Base-by-base conservation (phyloP, 2,888 invertebrate genomes). In the Ophion slaviceki region DNA sequence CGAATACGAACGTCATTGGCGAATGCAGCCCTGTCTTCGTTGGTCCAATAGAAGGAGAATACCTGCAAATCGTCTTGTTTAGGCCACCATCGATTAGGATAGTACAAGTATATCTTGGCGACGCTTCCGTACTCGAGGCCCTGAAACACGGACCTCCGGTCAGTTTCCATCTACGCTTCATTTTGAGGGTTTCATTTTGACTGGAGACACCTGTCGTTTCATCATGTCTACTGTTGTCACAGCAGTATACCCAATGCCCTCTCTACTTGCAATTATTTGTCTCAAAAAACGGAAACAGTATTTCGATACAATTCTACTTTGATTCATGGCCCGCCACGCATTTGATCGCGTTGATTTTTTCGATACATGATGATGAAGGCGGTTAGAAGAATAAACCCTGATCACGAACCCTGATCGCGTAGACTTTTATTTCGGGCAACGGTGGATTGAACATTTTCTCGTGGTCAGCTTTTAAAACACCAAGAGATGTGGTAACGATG, bases 401-500 rank as follows among this genome's bases (percentile, higher is more conserved):
- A 24, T 17, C 2, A 68, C 82, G 68, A 68, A 94, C 94, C 87
- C 94, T 86, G 64, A 97, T 96, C 0, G 95, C 95, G 14, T 92
- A 93, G 0, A 94, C 87, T 93, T 97, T 97, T 3, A 91, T 90
- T 14, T 91, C 82, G 0, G 96, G 95, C 59, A 97, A 92, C 2
- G 93, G 88, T 0, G 96, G 96, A 5, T 92, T 89, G 89, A 97
- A 97, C 40, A 96, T 86, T 0, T 91, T 92, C 10, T 92, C 87
- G 81, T 95, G 93, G 80, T 95, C 93, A 32, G 95, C 95, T 90
- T 97, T 97, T 20, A 97, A 93, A 0, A 96, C 96, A 0, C 97
- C 97, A 0, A 97, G 91, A 0, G 97, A 96, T 0, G 95, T 94
- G 0, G 97, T 97, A 0, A 96, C 94, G 45, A 97, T 95, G 0